Conservation (phyloP, 2,113 vertebrate species). For the Lagopus muta region DNA sequence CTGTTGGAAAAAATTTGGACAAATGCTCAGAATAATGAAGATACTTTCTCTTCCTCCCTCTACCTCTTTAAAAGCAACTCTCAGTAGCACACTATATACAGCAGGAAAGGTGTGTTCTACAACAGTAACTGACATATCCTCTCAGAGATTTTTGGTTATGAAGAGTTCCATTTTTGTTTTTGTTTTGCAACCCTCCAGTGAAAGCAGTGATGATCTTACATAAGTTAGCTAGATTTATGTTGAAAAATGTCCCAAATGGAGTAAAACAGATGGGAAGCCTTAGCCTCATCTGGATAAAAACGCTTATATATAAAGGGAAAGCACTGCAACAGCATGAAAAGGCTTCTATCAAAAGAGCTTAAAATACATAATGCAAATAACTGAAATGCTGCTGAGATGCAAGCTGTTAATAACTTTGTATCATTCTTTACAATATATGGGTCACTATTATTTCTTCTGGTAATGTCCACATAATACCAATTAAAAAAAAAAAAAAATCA, state of each 20-base stretch:
- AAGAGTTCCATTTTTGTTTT: background rate
- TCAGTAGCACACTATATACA: background rate
- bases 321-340: background rate
- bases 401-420: background rate
- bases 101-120: background rate
- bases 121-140: background rate
- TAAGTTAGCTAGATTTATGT: background rate
- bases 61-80: rapidly evolving
- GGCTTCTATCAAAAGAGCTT: background rate
- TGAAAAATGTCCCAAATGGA: background rate
- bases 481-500: background rate
- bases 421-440: background rate
- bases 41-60: background rate
- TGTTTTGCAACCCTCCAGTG: background rate
- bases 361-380: background rate
- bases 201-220: background rate
- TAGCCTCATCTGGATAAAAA: background rate
- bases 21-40: constrained; percentile 4
- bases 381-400: background rate
- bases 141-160: background rate
- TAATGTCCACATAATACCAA: background rate
- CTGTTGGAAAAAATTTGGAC: constrained; percentile 43
- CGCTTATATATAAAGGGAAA: background rate
- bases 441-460: background rate
- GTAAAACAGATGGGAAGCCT: background rate